phyloP scores from a whole-genome alignment of 2,888 invertebrate genomes.

The Heteromyza rotundicornis region DNA sequence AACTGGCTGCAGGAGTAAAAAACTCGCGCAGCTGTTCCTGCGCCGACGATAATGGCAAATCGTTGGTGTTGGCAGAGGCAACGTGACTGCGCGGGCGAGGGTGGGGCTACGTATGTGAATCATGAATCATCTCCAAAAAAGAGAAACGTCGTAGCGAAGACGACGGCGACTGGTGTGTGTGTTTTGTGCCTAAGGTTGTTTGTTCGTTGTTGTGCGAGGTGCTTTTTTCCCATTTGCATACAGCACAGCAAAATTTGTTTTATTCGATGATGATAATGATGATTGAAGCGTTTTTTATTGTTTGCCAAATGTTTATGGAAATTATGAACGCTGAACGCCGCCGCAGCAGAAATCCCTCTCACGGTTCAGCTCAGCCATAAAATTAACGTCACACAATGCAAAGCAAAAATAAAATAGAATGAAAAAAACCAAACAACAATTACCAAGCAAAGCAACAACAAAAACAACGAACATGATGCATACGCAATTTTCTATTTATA shows the following conservation, averaged over 20 bases:
- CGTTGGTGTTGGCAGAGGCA: no score
- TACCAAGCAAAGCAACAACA: constrained; percentile 28
- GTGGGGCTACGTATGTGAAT: no score
- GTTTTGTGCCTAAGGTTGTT: no score
- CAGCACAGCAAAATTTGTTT: no score
- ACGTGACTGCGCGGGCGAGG: no score
- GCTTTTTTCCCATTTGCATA: no score
- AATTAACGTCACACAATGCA: constrained; percentile 17
- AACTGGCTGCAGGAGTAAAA: constrained; percentile 9
- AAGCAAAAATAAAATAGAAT: constrained; percentile 15
- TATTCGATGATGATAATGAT: constrained; percentile 22
- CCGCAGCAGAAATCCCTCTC: no score
- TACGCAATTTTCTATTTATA: constrained; percentile 59
- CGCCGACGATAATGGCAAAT: no score
- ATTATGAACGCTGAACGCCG: constrained; percentile 12
- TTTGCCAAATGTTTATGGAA: constrained; percentile 19
- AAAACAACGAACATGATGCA: constrained; percentile 39
- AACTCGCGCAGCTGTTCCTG: background rate
- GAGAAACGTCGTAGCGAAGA: no score
- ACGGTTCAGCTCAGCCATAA: background rate
- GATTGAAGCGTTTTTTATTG: constrained; percentile 9
- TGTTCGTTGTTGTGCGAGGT: no score
- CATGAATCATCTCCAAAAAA: no score
- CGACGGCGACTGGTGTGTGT: no score
- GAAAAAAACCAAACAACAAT: background rate